Evolutionary conservation across 2,113 vertebrate genomes (phyloP).

Genomic region (Epinephelus moara): DNA sequence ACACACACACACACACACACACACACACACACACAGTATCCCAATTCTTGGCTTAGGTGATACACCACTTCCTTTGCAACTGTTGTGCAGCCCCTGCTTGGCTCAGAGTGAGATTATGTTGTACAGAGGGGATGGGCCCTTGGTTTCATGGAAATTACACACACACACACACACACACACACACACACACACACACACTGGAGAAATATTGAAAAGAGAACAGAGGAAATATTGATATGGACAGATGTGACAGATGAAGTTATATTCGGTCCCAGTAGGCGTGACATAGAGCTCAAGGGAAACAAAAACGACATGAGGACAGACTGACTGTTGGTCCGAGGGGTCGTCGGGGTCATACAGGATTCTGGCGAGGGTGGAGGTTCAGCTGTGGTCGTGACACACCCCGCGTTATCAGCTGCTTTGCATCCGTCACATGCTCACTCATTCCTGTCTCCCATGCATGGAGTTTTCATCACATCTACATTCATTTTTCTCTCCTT

Average conservation of each 20-base stretch:
- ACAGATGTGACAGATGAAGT: not conserved
- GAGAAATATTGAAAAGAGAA: not conserved
- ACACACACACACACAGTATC: not conserved
- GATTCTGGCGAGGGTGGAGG: too few relatives aligned
- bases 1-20: not conserved
- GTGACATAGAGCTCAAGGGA: not conserved
- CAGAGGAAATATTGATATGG: not conserved
- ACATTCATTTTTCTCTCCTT: too few relatives aligned
- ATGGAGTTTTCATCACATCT: too few relatives aligned
- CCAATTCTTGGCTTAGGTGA: conserved; percentile 21
- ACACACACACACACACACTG: not conserved
- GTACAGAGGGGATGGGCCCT: not conserved
- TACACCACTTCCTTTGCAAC: conserved; percentile 39
- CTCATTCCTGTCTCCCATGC: not conserved
- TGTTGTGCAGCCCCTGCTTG: conserved; percentile 32
- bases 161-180: conserved; percentile 1
- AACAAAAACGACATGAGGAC: not conserved
- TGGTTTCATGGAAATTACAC: conserved; percentile 16
- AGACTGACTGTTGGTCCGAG: not conserved
- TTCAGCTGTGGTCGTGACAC: not conserved
- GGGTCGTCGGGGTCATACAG: not conserved
- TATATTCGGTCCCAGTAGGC: not conserved
- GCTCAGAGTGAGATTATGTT: conserved; percentile 40
- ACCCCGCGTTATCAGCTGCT: not conserved
- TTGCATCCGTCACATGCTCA: not conserved